These are phyloP conservation scores for Paradisaea rubra DNA, from an alignment of 2,113 vertebrate species.

Conservation along the genomic window DNA sequence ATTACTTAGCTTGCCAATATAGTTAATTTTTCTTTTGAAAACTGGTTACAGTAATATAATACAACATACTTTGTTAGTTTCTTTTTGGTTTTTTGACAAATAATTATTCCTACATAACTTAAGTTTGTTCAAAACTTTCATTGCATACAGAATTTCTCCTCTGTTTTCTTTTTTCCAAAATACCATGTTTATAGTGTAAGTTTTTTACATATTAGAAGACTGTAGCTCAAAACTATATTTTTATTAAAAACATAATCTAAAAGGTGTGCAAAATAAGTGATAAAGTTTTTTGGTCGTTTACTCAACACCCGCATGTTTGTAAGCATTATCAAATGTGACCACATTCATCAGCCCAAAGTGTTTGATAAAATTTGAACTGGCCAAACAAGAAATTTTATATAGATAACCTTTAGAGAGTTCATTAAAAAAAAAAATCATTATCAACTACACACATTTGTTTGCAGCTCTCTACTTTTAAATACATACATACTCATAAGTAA, in stretches of 20 bases:
- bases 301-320: rapidly evolving
- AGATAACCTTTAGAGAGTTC: not conserved
- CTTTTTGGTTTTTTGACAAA: not conserved
- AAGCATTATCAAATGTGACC: not conserved
- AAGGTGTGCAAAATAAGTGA: not conserved
- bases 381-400: not conserved
- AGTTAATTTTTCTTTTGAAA: not conserved
- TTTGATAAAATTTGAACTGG: not conserved
- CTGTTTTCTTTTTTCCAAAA: not conserved
- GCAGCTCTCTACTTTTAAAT: not conserved
- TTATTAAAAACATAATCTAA: not conserved
- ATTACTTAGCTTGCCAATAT: not conserved
- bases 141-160: not conserved
- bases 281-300: not conserved
- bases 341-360: not conserved
- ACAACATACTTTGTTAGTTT: not conserved
- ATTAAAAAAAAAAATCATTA: not conserved
- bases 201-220: not conserved
- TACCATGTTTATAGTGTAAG: not conserved
- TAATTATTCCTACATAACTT: not conserved
- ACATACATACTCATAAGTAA: not conserved
- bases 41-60: not conserved
- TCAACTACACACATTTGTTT: not conserved
- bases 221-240: not conserved
- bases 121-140: not conserved